Evolutionary conservation across 1,140 invertebrate species (phyloP), one percentile per base, ranked within the genome.

Genomic region (Octopus sinensis): DNA sequence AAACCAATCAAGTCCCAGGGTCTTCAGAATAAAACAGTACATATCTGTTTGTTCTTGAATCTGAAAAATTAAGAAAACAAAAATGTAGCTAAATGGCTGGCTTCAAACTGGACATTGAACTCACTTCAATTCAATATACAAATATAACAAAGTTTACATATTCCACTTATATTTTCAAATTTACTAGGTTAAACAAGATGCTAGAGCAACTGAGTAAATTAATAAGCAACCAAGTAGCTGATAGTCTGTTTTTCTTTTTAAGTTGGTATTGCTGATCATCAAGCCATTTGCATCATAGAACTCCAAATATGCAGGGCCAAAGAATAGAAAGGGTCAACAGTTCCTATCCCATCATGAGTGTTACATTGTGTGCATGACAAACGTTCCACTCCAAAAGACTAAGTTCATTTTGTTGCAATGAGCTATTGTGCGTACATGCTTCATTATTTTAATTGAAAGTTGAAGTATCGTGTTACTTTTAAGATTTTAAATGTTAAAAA

Each of bases 1-100:
- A n/a, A 84, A 91, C 86, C 94, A 95, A 84, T 93, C 88, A 54
- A 96, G 91, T 54, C 93, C 93, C 76, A 97, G 91, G 78, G 94
- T 92, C 89, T 94, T 93, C n/a, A 93, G 93, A 81, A 97, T 93
- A 91, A 98, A 98, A 85, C 94, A 94, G 88, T 96, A 93, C 82
- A 96, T 95, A 86, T 98, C 96, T 0, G 95, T 95, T 82, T 94
- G 92, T 91, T 98, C 96, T 84, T 97, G 96, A 87, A 98, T 98
- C 94, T 96, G 91, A 82, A 94, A 87, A 82, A 62, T 83, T 76
- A 80, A 83, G 78, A 23, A 30, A 82, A 10, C 56, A 30, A 13
- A 54, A 56, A 54, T 6, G 84, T 82, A 80, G 51, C 83, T 78
- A 52, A 23, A 79, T 43, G 30, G 30, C 30, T 43, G 30, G 30